Conservation (phyloP, 2,797 vertebrate genomes). For the Yasuhikotakia modesta region DNA sequence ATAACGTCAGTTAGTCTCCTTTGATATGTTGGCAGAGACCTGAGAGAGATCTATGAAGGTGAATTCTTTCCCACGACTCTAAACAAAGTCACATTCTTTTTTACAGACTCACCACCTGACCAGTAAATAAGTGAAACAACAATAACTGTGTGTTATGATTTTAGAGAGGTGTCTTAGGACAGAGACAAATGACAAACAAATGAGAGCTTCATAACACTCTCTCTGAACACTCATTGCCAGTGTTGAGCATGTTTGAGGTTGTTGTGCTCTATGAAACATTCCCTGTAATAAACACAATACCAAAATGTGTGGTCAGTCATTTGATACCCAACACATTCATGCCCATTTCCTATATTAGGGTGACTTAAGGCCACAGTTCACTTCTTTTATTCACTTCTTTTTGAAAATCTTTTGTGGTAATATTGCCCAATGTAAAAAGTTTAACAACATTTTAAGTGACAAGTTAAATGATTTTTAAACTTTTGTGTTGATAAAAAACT, state of each 20-base stretch:
- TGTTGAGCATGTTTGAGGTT: not conserved
- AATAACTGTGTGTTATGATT: not conserved
- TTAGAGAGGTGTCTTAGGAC: not conserved
- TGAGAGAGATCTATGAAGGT: slow-evolving; percentile 1
- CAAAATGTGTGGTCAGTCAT: slow-evolving; percentile 30
- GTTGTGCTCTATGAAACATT: not conserved
- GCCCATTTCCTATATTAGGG: not conserved
- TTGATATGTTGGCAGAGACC: not conserved
- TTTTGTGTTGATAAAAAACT: not conserved
- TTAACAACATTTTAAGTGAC: no score
- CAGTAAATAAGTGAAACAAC: not conserved
- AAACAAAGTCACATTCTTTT: slow-evolving; percentile 10
- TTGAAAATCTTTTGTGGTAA: not conserved
- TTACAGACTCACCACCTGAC: not conserved
- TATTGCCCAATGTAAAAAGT: no score
- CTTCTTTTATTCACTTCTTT: not conserved
- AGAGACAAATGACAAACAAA: not conserved
- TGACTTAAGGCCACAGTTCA: not conserved
- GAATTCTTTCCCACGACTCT: not conserved
- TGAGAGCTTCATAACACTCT: not conserved
- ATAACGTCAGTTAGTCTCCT: not conserved
- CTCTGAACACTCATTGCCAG: not conserved
- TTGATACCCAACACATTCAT: slow-evolving; percentile 25
- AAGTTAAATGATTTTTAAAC: no score
- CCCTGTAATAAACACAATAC: not conserved